These are phyloP conservation scores for Apeira syringaria DNA, from an alignment of 2,888 invertebrate species.

Conservation along the genomic window DNA sequence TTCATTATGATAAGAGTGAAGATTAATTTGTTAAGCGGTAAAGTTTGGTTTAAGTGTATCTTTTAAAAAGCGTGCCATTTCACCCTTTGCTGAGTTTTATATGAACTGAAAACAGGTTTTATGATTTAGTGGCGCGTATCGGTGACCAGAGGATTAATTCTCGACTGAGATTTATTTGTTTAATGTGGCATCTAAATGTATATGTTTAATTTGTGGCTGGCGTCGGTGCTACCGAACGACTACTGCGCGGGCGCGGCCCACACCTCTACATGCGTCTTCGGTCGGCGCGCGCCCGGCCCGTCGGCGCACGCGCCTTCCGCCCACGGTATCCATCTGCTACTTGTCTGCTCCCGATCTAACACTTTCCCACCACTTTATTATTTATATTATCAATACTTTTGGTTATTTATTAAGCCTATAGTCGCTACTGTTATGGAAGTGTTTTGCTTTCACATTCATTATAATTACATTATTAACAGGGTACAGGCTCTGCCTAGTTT, in stretches of 20 bases:
- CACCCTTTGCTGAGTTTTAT: no score
- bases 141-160: slow-evolving; percentile 5
- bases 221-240: slow-evolving; percentile 42
- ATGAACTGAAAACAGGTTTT: no score
- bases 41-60: no score
- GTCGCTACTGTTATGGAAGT: no score
- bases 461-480: no score
- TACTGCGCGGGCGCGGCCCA: slow-evolving; percentile 39
- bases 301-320: slow-evolving; percentile 42
- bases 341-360: slow-evolving; percentile 12
- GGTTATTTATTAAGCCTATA: no score
- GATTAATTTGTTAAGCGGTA: no score
- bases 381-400: no score
- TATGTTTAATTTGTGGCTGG: slow-evolving; percentile 45
- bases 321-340: slow-evolving; percentile 30
- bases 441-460: no score
- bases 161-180: slow-evolving; percentile 15
- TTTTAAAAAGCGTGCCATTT: no score
- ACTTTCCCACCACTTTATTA: slow-evolving; percentile 5
- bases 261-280: slow-evolving; percentile 14
- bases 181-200: slow-evolving; percentile 20
- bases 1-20: no score
- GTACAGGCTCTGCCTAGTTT: no score
- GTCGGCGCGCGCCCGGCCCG: slow-evolving; percentile 23
- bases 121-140: neutral